A percentile compares a stretch with the other conserved stretches of the same genome.
These are phyloP conservation scores for Thymelicus acteon DNA, from an alignment of 2,888 invertebrate species.

Conservation along the genomic window DNA sequence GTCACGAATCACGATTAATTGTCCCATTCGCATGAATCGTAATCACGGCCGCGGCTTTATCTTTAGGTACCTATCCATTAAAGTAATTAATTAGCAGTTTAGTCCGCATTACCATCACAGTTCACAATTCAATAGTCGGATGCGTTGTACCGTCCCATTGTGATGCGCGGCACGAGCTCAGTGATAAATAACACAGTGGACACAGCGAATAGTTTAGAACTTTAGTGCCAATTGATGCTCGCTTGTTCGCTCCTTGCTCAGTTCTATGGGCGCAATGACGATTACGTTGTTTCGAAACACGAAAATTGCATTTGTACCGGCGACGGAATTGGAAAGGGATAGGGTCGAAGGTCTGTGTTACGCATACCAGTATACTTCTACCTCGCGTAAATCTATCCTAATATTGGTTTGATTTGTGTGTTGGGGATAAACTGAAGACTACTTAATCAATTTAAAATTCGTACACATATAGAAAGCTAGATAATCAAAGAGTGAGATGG, in stretches of 20 bases:
- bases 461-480: no score
- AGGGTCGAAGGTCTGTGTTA: neutral
- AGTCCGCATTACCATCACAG: neutral
- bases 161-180: neutral
- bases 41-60: neutral
- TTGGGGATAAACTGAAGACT: no score
- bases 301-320: constrained; percentile 28
- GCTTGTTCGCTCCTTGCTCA: constrained; percentile 24
- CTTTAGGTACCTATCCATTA: neutral
- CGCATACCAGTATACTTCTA: no score
- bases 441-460: no score
- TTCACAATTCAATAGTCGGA: neutral
- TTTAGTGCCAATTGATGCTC: constrained; percentile 30
- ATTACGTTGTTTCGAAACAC: constrained; percentile 33
- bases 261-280: constrained; percentile 11
- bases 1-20: no score
- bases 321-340: neutral
- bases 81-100: constrained; percentile 3
- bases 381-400: no score
- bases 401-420: no score
- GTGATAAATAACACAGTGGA: constrained; percentile 23
- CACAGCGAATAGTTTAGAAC: constrained; percentile 24
- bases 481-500: no score
- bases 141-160: constrained; percentile 5
- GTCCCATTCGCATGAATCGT: neutral